phyloP scores from a whole-genome alignment of 2,113 vertebrate genomes.

The Carlito syrichta region DNA sequence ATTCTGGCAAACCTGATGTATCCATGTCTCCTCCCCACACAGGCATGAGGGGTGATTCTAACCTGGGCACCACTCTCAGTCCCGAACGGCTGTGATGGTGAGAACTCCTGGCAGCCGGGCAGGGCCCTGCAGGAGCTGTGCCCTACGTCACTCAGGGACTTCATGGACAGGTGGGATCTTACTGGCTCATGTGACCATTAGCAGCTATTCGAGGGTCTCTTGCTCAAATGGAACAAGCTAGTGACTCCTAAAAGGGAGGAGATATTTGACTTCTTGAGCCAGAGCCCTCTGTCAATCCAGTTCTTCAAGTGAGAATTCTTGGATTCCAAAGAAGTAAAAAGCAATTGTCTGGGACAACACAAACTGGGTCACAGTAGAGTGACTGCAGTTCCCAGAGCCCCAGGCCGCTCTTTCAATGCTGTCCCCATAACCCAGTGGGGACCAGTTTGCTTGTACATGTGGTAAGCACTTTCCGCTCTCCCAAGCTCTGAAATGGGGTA shows the following conservation, averaged over 20 bases:
- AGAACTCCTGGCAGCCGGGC: not conserved
- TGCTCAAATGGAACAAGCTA: not conserved
- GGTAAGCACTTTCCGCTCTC: not conserved
- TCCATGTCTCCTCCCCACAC: fast-evolving
- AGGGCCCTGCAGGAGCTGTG: not conserved
- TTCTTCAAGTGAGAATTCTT: not conserved
- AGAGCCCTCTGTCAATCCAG: not conserved
- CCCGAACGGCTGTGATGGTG: no score
- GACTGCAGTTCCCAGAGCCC: not conserved
- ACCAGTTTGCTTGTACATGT: no score
- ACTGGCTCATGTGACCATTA: fast-evolving
- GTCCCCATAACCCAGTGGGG: no score
- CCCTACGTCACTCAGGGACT: fast-evolving
- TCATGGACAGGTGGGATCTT: fast-evolving
- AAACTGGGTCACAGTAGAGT: not conserved
- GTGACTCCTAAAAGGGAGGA: not conserved
- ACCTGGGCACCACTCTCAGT: not conserved
- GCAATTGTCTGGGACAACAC: not conserved
- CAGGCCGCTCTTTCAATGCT: not conserved
- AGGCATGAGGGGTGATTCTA: not conserved
- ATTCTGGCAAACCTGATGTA: not conserved
- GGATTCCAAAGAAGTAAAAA: not conserved
- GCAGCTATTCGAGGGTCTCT: not conserved
- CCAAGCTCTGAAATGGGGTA: not conserved
- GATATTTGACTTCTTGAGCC: not conserved